These are phyloP conservation scores for Callopanchax toddi DNA, from an alignment of 2,113 vertebrate species.

Conservation along the genomic window DNA sequence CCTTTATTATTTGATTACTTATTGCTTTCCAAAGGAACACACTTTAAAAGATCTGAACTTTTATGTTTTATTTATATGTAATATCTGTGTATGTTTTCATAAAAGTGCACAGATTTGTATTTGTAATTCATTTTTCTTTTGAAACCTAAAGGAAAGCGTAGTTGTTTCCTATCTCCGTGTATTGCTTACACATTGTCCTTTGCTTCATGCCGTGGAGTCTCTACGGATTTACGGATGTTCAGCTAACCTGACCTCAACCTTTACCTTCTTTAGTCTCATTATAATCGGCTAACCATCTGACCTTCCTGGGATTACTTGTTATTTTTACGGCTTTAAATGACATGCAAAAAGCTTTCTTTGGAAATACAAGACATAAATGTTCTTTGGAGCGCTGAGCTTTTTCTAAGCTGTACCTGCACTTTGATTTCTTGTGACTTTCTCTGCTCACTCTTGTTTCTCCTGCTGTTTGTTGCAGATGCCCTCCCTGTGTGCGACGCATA, in stretches of 20 bases:
- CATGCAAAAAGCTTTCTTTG: not conserved
- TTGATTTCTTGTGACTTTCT: constrained; percentile 20
- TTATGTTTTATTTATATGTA: too few species aligned
- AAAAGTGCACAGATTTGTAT: too few species aligned
- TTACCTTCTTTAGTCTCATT: not conserved
- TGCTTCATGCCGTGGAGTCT: not conserved
- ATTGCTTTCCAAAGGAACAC: too few species aligned
- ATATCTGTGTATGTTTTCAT: too few species aligned
- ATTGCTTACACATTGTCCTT: not conserved
- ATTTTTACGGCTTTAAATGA: not conserved
- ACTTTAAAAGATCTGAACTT: too few species aligned
- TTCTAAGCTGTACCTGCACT: not conserved
- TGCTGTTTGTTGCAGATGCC: constrained; percentile 37
- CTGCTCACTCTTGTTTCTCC: not conserved
- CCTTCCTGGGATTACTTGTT: not conserved
- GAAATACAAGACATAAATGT: not conserved
- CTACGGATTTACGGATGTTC: not conserved
- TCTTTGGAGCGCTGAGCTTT: not conserved
- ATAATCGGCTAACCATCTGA: constrained; percentile 5
- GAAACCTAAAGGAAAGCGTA: too few species aligned
- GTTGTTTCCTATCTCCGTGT: not conserved
- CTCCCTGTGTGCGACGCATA: constrained; percentile 21
- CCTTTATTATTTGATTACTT: too few species aligned
- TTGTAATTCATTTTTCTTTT: too few species aligned
- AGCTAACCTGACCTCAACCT: not conserved